These are phyloP conservation scores for Pecten maximus DNA, from an alignment of 2,888 invertebrate genomes.

Conservation along the genomic window DNA sequence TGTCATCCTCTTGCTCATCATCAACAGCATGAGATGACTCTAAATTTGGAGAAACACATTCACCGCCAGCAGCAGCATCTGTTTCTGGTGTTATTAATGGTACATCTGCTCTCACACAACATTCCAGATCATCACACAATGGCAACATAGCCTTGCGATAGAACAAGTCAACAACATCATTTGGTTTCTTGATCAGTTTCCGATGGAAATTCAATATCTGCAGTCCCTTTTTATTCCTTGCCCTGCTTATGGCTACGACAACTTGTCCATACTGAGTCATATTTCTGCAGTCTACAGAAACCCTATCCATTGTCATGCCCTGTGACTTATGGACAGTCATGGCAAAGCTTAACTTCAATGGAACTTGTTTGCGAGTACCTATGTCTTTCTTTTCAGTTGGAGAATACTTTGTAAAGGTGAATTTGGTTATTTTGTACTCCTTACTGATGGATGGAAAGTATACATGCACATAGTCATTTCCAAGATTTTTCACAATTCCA, in stretches of 20 bases:
- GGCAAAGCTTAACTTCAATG: conserved; percentile 32
- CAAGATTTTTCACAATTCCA: conserved; percentile 31
- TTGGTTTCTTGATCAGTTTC: too few species aligned
- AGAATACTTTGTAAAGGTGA: conserved; percentile 36
- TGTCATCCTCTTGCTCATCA: too few species aligned
- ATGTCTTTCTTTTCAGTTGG: conserved; percentile 35
- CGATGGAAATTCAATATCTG: too few species aligned
- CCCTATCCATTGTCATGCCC: conserved; percentile 4
- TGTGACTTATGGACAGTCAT: conserved; percentile 39
- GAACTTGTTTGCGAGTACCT: conserved; percentile 39
- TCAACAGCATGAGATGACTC: too few species aligned
- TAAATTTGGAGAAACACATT: too few species aligned
- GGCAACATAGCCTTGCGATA: too few species aligned
- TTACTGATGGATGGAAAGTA: background rate
- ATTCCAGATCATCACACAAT: too few species aligned
- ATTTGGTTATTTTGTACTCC: background rate
- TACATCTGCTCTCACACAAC: too few species aligned
- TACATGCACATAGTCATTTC: conserved; percentile 33
- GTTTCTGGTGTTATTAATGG: too few species aligned
- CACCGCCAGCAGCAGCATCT: too few species aligned
- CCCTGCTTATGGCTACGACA: conserved; percentile 46
- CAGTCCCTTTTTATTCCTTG: conserved; percentile 37
- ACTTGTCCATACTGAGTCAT: conserved; percentile 44
- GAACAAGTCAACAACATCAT: too few species aligned
- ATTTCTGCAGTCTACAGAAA: conserved; percentile 39